Conservation (phyloP, 2,888 invertebrate genomes). For the Zhengitettix transpicula region DNA sequence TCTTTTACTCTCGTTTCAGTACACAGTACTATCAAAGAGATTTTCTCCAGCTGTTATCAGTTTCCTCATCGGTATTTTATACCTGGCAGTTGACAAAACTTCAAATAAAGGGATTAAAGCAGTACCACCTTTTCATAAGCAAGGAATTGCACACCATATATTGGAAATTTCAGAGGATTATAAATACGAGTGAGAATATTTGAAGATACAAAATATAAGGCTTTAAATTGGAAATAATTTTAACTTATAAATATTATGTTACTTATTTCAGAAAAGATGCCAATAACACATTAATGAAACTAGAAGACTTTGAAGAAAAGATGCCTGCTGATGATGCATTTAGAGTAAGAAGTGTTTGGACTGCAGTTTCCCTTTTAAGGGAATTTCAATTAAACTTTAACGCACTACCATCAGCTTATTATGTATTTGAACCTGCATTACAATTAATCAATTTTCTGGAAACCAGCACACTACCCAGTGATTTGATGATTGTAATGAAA, state of each 20-base stretch:
- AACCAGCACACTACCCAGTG: conserved; percentile 42
- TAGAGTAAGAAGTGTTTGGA: conserved; percentile 42
- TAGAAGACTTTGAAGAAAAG: background rate
- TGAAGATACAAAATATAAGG: conserved; percentile 29
- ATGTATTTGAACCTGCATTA: conserved; percentile 34
- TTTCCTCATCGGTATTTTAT: conserved; percentile 59
- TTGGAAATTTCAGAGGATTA: background rate
- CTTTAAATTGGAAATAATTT: conserved; percentile 29
- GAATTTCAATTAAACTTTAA: conserved; percentile 38
- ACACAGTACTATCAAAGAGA: conserved; percentile 58
- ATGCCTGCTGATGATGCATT: conserved; percentile 36
- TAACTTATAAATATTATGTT: background rate
- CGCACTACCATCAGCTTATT: conserved; percentile 21
- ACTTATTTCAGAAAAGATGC: background rate
- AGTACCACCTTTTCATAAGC: conserved; percentile 1
- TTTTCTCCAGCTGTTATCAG: conserved; percentile 66
- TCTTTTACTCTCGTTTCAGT: conserved; percentile 31
- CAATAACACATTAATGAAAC: background rate
- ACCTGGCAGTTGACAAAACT: conserved; percentile 30
- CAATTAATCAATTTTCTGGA: conserved; percentile 30
- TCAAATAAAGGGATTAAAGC: background rate
- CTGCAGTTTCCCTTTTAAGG: conserved; percentile 35
- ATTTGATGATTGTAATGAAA: conserved; percentile 29
- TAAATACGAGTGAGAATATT: background rate
- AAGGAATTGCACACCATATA: background rate